Conservation (phyloP, 1,140 invertebrate species). For the Potamilus streckersoni region DNA sequence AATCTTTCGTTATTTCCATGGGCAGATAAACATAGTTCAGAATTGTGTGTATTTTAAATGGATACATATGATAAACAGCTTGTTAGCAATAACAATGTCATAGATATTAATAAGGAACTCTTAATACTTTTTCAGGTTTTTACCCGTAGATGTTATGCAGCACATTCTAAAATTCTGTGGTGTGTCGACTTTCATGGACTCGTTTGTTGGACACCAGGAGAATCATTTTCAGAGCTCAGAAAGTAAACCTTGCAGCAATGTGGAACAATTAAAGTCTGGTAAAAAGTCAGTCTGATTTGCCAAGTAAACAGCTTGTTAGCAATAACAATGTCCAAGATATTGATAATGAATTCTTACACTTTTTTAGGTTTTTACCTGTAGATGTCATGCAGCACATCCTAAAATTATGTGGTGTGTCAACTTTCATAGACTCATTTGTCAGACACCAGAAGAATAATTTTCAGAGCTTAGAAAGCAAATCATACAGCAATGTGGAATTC, state of each 20-base stretch:
- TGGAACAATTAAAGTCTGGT: no score
- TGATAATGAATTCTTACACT: background rate
- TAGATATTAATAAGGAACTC: no score
- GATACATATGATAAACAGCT: background rate
- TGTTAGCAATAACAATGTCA: background rate
- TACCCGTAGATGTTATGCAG: slow-evolving; percentile 44
- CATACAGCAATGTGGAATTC: no score
- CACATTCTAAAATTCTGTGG: slow-evolving; percentile 43
- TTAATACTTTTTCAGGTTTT: slow-evolving; percentile 35
- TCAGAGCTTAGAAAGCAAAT: background rate
- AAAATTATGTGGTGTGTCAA: slow-evolving; percentile 42
- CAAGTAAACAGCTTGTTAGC: background rate
- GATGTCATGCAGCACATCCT: slow-evolving; percentile 40
- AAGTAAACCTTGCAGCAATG: background rate
- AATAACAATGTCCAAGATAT: background rate
- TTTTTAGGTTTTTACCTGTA: slow-evolving; percentile 46
- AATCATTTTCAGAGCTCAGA: background rate
- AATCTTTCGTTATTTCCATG: background rate
- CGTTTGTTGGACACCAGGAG: slow-evolving; percentile 23
- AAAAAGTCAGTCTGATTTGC: no score
- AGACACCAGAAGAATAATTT: slow-evolving; percentile 2
- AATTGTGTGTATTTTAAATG: background rate
- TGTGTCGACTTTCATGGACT: slow-evolving; percentile 51
- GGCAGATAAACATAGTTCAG: background rate
- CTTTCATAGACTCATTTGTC: slow-evolving; percentile 49